phyloP scores from a whole-genome alignment of 2,797 vertebrate species.

The Morelia viridis region DNA sequence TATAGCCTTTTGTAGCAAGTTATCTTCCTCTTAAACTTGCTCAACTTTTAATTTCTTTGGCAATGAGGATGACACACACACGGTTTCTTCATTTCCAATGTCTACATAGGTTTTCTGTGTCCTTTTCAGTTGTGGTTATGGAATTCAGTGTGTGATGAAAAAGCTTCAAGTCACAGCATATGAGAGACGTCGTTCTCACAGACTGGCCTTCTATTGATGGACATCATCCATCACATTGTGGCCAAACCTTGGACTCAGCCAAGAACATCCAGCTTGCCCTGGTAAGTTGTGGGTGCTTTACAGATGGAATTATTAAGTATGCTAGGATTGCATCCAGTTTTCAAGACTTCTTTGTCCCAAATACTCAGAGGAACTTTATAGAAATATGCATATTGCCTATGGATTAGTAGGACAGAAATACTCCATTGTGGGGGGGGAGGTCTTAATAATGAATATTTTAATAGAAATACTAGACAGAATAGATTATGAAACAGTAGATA shows the following conservation, averaged over 20 bases:
- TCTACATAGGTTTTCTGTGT: conserved; percentile 44
- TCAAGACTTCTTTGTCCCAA: too few species aligned
- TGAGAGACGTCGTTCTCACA: neutral
- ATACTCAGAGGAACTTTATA: neutral
- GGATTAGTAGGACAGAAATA: neutral
- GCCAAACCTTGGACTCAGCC: conserved; percentile 9
- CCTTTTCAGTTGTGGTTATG: conserved; percentile 44
- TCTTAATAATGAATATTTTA: neutral
- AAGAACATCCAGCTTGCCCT: conserved; percentile 14
- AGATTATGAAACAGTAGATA: neutral
- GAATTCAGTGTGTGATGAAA: neutral
- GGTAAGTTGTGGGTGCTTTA: conserved; percentile 54
- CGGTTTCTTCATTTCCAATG: conserved; percentile 64
- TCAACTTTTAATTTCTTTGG: conserved; percentile 60
- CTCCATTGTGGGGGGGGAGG: neutral
- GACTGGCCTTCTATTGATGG: neutral
- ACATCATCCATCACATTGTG: neutral
- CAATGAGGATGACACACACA: conserved; percentile 39
- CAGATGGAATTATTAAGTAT: too few species aligned
- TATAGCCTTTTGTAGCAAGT: conserved; percentile 33
- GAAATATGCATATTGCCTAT: neutral
- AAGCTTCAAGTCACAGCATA: conserved; percentile 11
- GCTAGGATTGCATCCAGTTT: neutral
- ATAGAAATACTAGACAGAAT: neutral
- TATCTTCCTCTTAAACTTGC: conserved; percentile 45